Evolutionary conservation across 2,797 vertebrate genomes (phyloP), one percentile per base, ranked within the genome.

Genomic region (Anguilla pacifica): DNA sequence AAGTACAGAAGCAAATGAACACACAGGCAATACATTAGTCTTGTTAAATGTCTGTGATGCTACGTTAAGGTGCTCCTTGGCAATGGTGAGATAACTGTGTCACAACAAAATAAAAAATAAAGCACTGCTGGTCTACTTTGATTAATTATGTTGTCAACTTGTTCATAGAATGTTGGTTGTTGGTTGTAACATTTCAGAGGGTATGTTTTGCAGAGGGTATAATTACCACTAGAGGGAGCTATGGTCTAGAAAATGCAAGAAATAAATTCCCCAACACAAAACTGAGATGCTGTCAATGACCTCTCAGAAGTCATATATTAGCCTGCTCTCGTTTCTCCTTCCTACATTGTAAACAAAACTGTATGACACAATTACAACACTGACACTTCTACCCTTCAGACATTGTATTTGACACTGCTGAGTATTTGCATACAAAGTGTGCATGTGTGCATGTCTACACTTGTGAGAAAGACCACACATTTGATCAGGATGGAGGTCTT

Each of bases 111-210:
- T 64, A 85, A 89, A 81, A 15, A 53, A 83, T 89, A 89, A 89
- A 88, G 89, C 89, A 86, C 89, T 88, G 67, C 79, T 89, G 84
- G 89, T 88, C 84, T 82, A 51, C 83, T 59, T 79, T 88, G 84
- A 83, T 77, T 61, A 61, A 35, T 22, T 31, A 77, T 35, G 83
- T n/a, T 88, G 22, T 85, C 67, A 85, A 46, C 6, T 39, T 49
- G 35, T 46, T 86, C 49, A 74, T 39, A 70, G 53, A 79, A 87
- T 85, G 82, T 87, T 59, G 46, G 19, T 64, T 35, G 11, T 53
- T 57, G 57, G 28, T 22, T 35, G 11, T 49, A 82, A 13, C 43
- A 82, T 49, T 51, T 51, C 79, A 46, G 6, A 82, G 22, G 43
- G 43, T n/a, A n/a, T 82, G 43, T 46, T 46, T 46, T 51, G 43